phyloP scores from a whole-genome alignment of 1,140 invertebrate species.

The Tribolium castaneum region DNA sequence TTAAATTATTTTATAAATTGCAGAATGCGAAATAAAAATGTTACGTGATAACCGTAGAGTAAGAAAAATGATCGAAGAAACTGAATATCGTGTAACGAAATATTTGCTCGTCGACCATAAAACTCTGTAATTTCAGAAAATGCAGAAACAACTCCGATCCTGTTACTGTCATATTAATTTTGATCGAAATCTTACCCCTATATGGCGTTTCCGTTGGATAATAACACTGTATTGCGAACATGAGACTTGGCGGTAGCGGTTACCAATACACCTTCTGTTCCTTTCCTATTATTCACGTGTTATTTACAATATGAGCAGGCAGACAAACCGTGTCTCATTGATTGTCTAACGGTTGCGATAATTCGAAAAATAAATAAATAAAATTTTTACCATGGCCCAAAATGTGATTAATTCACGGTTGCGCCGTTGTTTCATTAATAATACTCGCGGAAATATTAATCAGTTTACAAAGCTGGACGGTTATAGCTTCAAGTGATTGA shows the following conservation, averaged over 20 bases:
- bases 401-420: slow-evolving; percentile 9
- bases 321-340: no score
- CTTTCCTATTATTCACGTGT: neutral
- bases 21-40: slow-evolving; percentile 27
- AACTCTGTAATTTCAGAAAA: slow-evolving; percentile 39
- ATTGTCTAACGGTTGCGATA: no score
- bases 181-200: slow-evolving; percentile 17
- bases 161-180: slow-evolving; percentile 25
- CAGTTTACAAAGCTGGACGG: slow-evolving; percentile 12
- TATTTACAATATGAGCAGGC: neutral
- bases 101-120: slow-evolving; percentile 32
- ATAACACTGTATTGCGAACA: neutral
- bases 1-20: slow-evolving; percentile 22
- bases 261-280: neutral
- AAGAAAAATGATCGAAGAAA: slow-evolving; percentile 30
- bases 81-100: slow-evolving; percentile 36
- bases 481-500: slow-evolving; percentile 26
- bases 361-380: no score
- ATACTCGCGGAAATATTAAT: slow-evolving; percentile 24
- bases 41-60: slow-evolving; percentile 17
- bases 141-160: slow-evolving; percentile 6
- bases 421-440: slow-evolving; percentile 16
- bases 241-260: neutral
- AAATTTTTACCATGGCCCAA: neutral
- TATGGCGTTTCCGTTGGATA: neutral